phyloP scores from a whole-genome alignment of 64 coral and sea anemone genomes.

The Montipora sp. region DNA sequence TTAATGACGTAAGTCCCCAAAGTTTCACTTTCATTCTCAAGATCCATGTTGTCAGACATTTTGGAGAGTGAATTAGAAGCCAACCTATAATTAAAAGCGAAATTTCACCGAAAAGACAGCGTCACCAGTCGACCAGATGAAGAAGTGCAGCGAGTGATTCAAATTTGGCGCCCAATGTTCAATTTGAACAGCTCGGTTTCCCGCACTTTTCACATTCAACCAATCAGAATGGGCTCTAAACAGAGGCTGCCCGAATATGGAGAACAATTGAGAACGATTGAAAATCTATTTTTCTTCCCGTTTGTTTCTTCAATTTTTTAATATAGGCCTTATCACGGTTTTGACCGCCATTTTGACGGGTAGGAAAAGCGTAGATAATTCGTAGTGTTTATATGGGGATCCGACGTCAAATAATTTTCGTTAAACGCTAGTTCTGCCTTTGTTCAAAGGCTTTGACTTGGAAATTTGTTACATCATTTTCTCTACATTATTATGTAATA shows the following conservation, averaged over 20 bases:
- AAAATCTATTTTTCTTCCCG: no score
- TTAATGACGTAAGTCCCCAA: constrained; percentile 43
- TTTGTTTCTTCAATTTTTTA: no score
- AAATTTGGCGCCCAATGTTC: background rate
- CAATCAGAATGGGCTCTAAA: constrained; percentile 16
- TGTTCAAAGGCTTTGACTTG: no score
- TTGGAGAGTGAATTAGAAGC: background rate
- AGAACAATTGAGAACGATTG: no score
- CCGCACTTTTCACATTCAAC: background rate
- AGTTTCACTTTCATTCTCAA: constrained; percentile 30
- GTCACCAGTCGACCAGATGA: background rate
- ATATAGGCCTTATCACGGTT: no score
- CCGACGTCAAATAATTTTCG: no score
- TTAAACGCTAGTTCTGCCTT: no score
- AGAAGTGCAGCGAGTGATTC: background rate
- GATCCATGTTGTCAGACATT: constrained; percentile 46
- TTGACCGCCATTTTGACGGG: no score
- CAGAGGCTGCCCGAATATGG: constrained; percentile 6
- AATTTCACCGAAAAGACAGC: background rate
- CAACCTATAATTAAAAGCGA: constrained; percentile 14
- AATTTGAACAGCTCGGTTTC: background rate
- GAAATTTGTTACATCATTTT: no score
- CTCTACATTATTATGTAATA: no score
- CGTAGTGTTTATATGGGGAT: no score
- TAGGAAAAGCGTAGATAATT: no score